Percentiles rank a stretch among this genome's conserved stretches.
Conservation (phyloP, 2,888 invertebrate genomes). For the Emmelina monodactyla region DNA sequence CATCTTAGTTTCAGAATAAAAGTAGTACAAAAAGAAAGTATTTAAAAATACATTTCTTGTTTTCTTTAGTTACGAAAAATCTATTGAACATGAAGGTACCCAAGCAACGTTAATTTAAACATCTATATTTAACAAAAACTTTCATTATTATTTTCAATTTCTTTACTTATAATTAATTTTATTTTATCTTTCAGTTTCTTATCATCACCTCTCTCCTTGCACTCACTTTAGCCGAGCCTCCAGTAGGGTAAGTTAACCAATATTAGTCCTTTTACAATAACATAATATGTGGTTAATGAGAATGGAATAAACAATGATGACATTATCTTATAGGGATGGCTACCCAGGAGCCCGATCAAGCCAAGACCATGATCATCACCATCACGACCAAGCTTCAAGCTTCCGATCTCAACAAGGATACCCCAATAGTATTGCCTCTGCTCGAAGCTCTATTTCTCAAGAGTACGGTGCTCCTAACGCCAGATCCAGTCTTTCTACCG, state of each 20-base stretch:
- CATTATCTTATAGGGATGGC: slow-evolving; percentile 29
- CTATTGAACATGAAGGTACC: not conserved
- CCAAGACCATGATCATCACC: slow-evolving; percentile 22
- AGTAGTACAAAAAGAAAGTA: not conserved
- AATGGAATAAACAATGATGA: not conserved
- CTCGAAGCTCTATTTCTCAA: slow-evolving; percentile 10
- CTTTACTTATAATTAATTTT: not conserved
- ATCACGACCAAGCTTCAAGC: slow-evolving; percentile 19
- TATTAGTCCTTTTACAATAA: not conserved
- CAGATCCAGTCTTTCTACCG: slow-evolving; percentile 19
- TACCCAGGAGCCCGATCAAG: slow-evolving; percentile 30
- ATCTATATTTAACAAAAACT: not conserved
- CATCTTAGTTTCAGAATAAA: slow-evolving; percentile 17
- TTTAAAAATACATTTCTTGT: not conserved
- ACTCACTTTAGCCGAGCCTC: slow-evolving; percentile 35
- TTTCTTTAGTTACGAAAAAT: not conserved
- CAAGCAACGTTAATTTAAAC: too few species aligned
- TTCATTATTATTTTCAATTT: not conserved
- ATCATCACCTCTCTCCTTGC: slow-evolving; percentile 31
- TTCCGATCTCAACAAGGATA: slow-evolving; percentile 23
- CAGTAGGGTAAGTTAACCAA: slow-evolving; percentile 35
- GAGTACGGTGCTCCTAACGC: slow-evolving; percentile 18
- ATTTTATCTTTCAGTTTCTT: slow-evolving; percentile 30
- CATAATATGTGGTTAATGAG: not conserved
- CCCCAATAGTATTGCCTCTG: slow-evolving; percentile 11